A percentile compares a stretch with the other conserved stretches of the same genome.
phyloP scores from a whole-genome alignment of 1,140 invertebrate species.

The Orius insidiosus region DNA sequence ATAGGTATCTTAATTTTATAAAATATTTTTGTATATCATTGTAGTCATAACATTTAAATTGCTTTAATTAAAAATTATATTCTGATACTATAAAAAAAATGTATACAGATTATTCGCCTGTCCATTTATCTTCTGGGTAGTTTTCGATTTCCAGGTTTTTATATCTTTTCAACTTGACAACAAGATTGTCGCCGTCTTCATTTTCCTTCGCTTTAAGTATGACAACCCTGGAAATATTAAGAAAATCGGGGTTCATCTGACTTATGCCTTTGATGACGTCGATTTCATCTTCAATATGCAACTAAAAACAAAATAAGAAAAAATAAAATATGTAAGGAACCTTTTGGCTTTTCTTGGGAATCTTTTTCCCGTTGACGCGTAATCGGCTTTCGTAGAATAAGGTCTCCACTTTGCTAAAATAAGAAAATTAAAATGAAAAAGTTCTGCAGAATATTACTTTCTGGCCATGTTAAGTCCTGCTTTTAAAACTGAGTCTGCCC shows the following conservation, averaged over 20 bases:
- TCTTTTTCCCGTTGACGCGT: constrained; percentile 43
- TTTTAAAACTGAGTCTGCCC: constrained; percentile 46
- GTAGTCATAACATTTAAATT: no score
- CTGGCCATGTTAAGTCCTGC: constrained; percentile 42
- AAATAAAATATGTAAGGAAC: constrained; percentile 22
- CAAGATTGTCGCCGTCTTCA: constrained; percentile 28
- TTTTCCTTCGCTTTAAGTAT: constrained; percentile 28
- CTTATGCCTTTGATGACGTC: constrained; percentile 40
- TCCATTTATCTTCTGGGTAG: no score
- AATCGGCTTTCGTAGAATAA: constrained; percentile 47
- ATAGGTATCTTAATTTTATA: no score
- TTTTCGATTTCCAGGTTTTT: constrained; percentile 42
- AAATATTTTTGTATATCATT: no score
- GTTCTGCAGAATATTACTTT: constrained; percentile 28
- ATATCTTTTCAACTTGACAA: constrained; percentile 34
- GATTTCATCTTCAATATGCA: constrained; percentile 40
- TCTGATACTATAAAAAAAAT: no score
- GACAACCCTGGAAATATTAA: constrained; percentile 39
- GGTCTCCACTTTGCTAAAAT: constrained; percentile 46
- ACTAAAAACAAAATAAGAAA: constrained; percentile 23
- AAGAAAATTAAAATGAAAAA: constrained; percentile 16
- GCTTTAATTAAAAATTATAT: no score
- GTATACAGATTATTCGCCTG: no score
- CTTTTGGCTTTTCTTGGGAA: constrained; percentile 39
- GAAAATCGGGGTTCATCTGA: constrained; percentile 36